These are phyloP conservation scores for Notothenia rossii DNA, from an alignment of 2,113 vertebrate genomes.

Conservation along the genomic window DNA sequence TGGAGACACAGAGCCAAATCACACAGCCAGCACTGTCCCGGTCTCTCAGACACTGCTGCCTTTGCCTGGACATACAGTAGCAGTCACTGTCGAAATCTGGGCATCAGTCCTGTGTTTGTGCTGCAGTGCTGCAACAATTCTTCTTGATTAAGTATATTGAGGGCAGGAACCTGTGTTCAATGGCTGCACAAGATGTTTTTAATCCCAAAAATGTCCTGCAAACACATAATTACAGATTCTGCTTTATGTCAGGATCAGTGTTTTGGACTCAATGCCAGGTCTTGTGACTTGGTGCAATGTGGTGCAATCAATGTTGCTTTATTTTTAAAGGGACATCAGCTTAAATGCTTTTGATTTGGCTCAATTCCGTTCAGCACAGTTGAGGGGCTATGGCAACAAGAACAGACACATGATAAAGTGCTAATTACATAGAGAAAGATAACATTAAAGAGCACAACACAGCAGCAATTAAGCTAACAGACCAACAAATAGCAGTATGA, in stretches of 20 bases:
- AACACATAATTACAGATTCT: background rate
- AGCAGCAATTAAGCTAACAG: background rate
- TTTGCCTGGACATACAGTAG: constrained; percentile 40
- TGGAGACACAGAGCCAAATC: constrained; percentile 45
- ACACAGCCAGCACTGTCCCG: constrained; percentile 44
- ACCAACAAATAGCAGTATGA: constrained; percentile 1
- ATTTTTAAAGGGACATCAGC: background rate
- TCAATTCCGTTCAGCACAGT: background rate
- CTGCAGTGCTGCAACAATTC: background rate
- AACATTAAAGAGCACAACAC: background rate
- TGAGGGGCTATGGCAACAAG: background rate
- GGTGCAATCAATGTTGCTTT: background rate
- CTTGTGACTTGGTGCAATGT: background rate
- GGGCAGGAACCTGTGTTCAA: background rate
- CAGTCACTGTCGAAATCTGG: constrained; percentile 34
- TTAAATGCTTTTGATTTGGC: background rate
- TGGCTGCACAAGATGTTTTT: background rate
- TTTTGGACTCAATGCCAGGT: background rate
- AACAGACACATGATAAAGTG: constrained; percentile 3
- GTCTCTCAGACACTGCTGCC: constrained; percentile 25
- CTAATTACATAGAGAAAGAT: background rate
- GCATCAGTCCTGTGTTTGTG: constrained; percentile 4
- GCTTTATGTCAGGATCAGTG: background rate
- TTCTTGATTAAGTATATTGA: constrained; percentile 1
- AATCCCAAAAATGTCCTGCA: background rate